Evolutionary conservation across 2,797 vertebrate species (phyloP).

Genomic region (Sebastes dallii): DNA sequence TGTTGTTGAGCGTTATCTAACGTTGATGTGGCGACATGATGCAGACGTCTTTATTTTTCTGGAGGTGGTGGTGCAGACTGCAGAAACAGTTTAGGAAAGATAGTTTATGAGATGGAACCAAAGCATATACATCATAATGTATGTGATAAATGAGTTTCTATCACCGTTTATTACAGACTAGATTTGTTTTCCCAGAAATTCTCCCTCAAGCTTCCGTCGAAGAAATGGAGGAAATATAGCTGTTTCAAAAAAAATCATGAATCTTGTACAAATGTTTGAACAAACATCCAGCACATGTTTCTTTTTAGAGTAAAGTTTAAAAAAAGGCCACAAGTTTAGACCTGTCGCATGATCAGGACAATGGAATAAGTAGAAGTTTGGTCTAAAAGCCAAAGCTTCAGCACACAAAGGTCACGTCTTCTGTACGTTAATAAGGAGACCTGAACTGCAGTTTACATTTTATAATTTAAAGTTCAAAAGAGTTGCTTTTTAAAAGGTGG

Average conservation of each 20-base stretch:
- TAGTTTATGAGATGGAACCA: neutral
- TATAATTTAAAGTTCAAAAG: too few species aligned
- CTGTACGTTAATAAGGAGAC: too few species aligned
- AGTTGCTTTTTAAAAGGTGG: too few species aligned
- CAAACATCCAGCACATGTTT: neutral
- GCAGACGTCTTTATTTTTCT: neutral
- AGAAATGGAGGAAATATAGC: neutral
- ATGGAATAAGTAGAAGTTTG: neutral
- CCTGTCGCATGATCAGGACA: neutral
- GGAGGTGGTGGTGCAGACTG: neutral
- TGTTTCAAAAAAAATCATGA: neutral
- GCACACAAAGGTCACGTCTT: too few species aligned
- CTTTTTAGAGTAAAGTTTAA: neutral
- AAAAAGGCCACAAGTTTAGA: neutral
- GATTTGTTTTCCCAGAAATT: constrained; percentile 31
- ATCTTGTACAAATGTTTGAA: neutral
- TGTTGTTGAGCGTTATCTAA: neutral
- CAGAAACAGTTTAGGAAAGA: neutral
- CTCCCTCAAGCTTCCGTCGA: constrained; percentile 17
- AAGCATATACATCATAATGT: constrained; percentile 20
- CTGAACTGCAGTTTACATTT: too few species aligned
- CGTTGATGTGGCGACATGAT: neutral
- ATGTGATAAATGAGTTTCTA: constrained; percentile 32
- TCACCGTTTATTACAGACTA: constrained; percentile 31
- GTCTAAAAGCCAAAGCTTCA: neutral